Evolutionary conservation across 92 coral and sea anemone genomes (phyloP).

Genomic region (Heteractis magnifica): DNA sequence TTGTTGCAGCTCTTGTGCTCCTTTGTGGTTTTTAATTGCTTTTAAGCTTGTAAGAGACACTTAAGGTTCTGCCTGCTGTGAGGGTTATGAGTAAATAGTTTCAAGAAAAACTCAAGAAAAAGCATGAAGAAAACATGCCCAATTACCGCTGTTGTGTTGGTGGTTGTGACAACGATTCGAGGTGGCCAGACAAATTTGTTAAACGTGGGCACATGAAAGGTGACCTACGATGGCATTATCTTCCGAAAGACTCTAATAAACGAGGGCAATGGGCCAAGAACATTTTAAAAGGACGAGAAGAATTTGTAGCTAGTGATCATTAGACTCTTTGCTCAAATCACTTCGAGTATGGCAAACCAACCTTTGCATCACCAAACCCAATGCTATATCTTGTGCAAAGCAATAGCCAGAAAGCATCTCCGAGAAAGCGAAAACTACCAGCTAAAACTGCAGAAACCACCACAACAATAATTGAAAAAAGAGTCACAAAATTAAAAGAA

Average conservation of each 20-base stretch:
- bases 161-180: conserved; percentile 36
- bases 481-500: no score
- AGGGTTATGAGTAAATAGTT: no score
- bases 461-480: no score
- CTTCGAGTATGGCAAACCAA: conserved; percentile 48
- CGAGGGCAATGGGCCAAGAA: conserved; percentile 32
- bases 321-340: conserved; percentile 49
- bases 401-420: background rate
- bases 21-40: no score
- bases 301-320: conserved; percentile 27
- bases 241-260: conserved; percentile 32
- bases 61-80: no score
- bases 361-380: conserved; percentile 35
- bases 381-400: conserved; percentile 31
- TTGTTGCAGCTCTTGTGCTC: no score
- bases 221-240: conserved; percentile 26
- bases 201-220: conserved; percentile 40
- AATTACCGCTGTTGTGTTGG: conserved; percentile 47
- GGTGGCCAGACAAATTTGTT: conserved; percentile 31
- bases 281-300: conserved; percentile 27
- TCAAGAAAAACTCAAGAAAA: no score
- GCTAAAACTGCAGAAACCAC: no score
- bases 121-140: no score
- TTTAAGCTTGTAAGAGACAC: no score
- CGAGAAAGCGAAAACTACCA: background rate